phyloP scores from a whole-genome alignment of 2,113 vertebrate genomes.

The Gallinago jamesoni region DNA sequence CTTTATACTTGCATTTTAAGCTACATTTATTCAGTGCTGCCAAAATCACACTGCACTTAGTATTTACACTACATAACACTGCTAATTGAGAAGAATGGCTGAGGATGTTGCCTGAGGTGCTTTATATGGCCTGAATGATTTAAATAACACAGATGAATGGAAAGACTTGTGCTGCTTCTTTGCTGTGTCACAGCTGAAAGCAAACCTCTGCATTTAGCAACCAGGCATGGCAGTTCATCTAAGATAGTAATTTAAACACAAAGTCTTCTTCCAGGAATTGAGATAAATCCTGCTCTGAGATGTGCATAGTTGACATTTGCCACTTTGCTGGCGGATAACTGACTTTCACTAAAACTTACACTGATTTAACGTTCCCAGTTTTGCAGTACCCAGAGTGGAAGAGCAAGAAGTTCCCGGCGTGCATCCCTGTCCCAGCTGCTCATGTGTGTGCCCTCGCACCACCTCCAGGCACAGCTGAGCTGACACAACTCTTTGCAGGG shows the following conservation, averaged over 20 bases:
- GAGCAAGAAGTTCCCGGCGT: fast-evolving
- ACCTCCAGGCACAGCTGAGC: neutral
- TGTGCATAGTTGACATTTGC: neutral
- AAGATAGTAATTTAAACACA: neutral
- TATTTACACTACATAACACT: neutral
- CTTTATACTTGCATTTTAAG: neutral
- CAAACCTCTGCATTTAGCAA: neutral
- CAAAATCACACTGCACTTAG: neutral
- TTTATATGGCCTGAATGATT: neutral
- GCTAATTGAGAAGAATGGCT: neutral
- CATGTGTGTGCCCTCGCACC: neutral
- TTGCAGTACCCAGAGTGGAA: neutral
- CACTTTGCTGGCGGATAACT: neutral
- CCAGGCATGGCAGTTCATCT: neutral
- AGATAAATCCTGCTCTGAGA: neutral
- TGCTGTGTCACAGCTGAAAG: neutral
- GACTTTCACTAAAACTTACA: neutral
- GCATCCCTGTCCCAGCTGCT: neutral
- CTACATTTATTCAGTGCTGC: neutral
- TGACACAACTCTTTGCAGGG: neutral
- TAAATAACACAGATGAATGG: neutral
- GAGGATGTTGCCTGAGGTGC: neutral
- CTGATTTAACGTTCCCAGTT: neutral
- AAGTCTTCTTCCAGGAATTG: neutral
- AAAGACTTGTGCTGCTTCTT: neutral